phyloP scores from a whole-genome alignment of 1,140 invertebrate genomes.

The Neodiprion pinetum region DNA sequence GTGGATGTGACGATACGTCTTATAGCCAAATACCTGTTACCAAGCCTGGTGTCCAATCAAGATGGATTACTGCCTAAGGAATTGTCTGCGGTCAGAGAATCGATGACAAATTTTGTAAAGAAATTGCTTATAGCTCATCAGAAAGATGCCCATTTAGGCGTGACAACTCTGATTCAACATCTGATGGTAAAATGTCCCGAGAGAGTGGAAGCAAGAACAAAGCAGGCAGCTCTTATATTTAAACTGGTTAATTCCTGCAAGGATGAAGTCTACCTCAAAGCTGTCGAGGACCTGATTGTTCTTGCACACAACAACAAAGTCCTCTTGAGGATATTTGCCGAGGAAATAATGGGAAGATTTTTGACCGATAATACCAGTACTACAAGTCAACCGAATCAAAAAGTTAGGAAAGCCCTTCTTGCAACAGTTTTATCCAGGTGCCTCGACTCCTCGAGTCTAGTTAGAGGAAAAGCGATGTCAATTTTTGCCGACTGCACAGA shows the following conservation, averaged over 20 bases:
- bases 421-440: constrained; percentile 62
- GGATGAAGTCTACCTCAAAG: constrained; percentile 42
- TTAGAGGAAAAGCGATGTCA: constrained; percentile 66
- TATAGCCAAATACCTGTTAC: constrained; percentile 62
- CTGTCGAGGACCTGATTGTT: constrained; percentile 62
- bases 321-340: constrained; percentile 62
- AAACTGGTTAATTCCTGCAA: constrained; percentile 59
- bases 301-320: constrained; percentile 62
- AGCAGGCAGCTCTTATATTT: constrained; percentile 61
- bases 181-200: constrained; percentile 67
- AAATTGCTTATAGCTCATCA: constrained; percentile 54
- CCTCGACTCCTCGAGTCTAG: constrained; percentile 65
- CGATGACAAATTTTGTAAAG: constrained; percentile 62
- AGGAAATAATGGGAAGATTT: constrained; percentile 66
- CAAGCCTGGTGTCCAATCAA: constrained; percentile 55
- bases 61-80: constrained; percentile 54
- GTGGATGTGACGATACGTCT: constrained; percentile 54
- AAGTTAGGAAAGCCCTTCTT: constrained; percentile 58
- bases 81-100: constrained; percentile 57
- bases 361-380: constrained; percentile 49
- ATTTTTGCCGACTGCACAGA: constrained; percentile 62
- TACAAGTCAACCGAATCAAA: constrained; percentile 43
- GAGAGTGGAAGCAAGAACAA: constrained; percentile 64
- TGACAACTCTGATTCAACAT: constrained; percentile 65
- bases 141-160: constrained; percentile 48